Percentiles rank a stretch among this genome's conserved stretches.
Conservation (phyloP, 2,113 vertebrate species). For the Ploceus nigricollis region DNA sequence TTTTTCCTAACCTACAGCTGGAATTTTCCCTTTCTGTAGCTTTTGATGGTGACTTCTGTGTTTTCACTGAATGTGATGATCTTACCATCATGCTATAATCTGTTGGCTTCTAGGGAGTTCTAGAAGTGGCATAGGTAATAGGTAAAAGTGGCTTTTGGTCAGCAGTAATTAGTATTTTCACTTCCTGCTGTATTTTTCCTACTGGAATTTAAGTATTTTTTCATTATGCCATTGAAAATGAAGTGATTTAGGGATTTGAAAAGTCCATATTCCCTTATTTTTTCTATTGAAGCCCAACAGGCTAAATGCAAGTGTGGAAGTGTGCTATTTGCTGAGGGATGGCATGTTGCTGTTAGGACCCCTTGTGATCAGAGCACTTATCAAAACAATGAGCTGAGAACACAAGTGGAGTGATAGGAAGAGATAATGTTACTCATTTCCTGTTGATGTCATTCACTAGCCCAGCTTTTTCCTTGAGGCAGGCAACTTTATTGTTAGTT, state of each 20-base stretch:
- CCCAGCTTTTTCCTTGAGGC: slow-evolving; percentile 25
- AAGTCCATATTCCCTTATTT: not conserved
- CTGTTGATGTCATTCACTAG: slow-evolving; percentile 29
- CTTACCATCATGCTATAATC: not conserved
- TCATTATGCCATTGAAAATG: not conserved
- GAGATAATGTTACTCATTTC: slow-evolving; percentile 39
- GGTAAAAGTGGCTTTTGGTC: not conserved
- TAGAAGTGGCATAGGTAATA: not conserved
- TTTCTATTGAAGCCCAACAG: not conserved
- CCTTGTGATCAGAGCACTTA: not conserved
- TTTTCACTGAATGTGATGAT: not conserved
- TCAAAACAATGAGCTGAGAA: not conserved
- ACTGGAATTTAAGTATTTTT: not conserved
- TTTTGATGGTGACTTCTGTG: not conserved
- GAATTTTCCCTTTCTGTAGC: not conserved
- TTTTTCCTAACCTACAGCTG: not conserved
- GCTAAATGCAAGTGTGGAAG: not conserved
- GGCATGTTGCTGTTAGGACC: not conserved
- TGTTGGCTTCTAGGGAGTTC: not conserved
- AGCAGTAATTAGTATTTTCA: not conserved
- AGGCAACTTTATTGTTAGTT: slow-evolving; percentile 29
- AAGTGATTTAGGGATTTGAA: not conserved
- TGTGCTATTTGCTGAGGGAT: not conserved
- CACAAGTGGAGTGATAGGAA: slow-evolving; percentile 41
- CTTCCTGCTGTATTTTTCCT: not conserved